Base-by-base conservation (phyloP, 2,888 invertebrate genomes). In the Ormyrus pomaceus region DNA sequence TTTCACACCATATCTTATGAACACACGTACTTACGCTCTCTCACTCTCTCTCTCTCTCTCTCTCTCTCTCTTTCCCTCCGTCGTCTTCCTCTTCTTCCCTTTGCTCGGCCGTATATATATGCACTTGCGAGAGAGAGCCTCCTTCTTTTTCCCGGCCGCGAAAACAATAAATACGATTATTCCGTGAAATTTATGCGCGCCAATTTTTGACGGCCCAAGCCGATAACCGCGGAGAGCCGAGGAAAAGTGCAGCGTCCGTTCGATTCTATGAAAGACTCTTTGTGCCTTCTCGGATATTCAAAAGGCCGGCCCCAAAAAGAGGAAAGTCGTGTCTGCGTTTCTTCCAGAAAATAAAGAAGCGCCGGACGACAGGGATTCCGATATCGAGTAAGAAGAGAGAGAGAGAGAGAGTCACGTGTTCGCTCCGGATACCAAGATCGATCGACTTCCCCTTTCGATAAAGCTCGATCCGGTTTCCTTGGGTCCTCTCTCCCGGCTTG, bases 1-100 rank as follows among this genome's bases (percentile, higher is more conserved):
- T 90, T 90, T 89, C 90, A 90, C 88, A 89, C 87, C 86, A 86
- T 87, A 87, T 87, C 86, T 87, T 83, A 86, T 82, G 84, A 84
- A 86, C 84, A 83, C 74, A 73, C 65, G 65, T 62, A 34, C 34
- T 34, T 34, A 48, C 59, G 59, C 58, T 9, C 70, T 45, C 46
- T 13, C 58, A 6, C 70, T 45, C 46, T 13, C 19, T 19, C 19
- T 19, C 19, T 19, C 19, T 19, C 19, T 19, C 19, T 19, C 19
- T 19, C 19, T 19, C 70, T 50, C 46, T 13, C 55, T 50, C 50
- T 9, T 11, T 53, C 58, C 8, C 34, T 34, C 56, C 56, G 51
- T 50, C 56, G 11, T 58, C 13, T 65, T 65, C 55, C 61, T 51
- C 68, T 65, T 51, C 45, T 72, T 79, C 68, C 10, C 48, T 59